Base-by-base conservation (phyloP, 2,888 invertebrate genomes). In the Mimachlamys varia region DNA sequence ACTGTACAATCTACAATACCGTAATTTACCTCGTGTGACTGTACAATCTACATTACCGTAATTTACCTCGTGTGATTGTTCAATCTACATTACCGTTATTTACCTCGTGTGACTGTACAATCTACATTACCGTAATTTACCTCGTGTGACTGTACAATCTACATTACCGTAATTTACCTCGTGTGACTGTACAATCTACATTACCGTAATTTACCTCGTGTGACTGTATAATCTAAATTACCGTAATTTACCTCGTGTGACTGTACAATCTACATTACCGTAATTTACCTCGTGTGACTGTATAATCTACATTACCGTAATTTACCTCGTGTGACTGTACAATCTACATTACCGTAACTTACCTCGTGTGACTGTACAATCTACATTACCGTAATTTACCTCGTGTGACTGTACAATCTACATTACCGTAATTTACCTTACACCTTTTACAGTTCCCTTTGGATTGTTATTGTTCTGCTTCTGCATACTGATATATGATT, bases 21-120 rank as follows among this genome's bases (percentile, higher is more conserved):
- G n/a, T n/a, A n/a, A n/a, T n/a, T n/a, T n/a, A 44, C 7, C 4
- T 44, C 44, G 44, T 3, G 4, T 44, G 44, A 44, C 7, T 44
- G 44, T 33, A 76, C 76, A 76, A 33, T 76, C 33, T 33, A 76
- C 76, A 7, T 76, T 76, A 76, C 76, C 76, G 76, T 76, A 76
- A 33, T 27, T 76, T 5, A 33, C 76, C 12, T 22, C n/a, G n/a
- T n/a, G n/a, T n/a, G n/a, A n/a, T n/a, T n/a, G n/a, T n/a, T n/a
- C n/a, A n/a, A n/a, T n/a, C n/a, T 12, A 76, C 76, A 7, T 76
- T 76, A 76, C 76, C 76, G 76, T 76, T 33, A 33, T 27, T 76
- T 5, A 33, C 76, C 12, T 22, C 10, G n/a, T 58, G 15, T 17
- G 5, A 12, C 19, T 53, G 19, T n/a, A n/a, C n/a, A n/a, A n/a